A percentile compares a stretch with the other conserved stretches of the same genome.
These are phyloP conservation scores for Eumeta japonica DNA, from an alignment of 1,140 invertebrate species.

Conservation along the genomic window DNA sequence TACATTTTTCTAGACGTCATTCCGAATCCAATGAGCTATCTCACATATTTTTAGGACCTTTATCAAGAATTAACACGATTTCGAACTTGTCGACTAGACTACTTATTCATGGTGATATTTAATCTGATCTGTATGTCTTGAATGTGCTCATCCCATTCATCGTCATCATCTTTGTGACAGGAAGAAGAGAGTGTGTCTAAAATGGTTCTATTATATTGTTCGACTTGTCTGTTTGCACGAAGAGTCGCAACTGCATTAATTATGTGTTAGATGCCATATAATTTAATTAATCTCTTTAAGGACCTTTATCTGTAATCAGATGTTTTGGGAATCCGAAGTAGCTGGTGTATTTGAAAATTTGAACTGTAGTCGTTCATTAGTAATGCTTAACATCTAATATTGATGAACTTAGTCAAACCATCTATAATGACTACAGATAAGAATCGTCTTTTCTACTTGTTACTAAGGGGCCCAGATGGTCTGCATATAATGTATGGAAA, in stretches of 20 bases:
- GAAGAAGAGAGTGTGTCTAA: neutral
- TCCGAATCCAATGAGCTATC: too few relatives aligned
- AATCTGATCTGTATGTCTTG: slow-evolving; percentile 1
- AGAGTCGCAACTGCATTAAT: too few relatives aligned
- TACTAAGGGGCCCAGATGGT: slow-evolving; percentile 4
- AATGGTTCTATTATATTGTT: slow-evolving; percentile 3
- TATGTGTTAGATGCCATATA: slow-evolving; percentile 1
- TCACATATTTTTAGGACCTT: too few relatives aligned
- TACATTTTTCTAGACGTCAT: too few relatives aligned
- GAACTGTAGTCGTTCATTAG: neutral
- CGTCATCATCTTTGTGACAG: neutral
- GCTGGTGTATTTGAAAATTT: slow-evolving; percentile 1
- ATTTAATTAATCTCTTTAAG: neutral
- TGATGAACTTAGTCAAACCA: slow-evolving; percentile 4
- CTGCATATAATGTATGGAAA: slow-evolving; percentile 3
- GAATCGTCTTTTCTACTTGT: neutral
- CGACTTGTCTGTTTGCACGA: too few relatives aligned
- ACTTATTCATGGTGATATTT: slow-evolving; percentile 2
- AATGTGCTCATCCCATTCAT: slow-evolving; percentile 2
- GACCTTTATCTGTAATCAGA: slow-evolving; percentile 3
- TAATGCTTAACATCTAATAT: slow-evolving; percentile 1
- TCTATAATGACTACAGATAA: slow-evolving; percentile 4
- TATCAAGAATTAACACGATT: too few relatives aligned
- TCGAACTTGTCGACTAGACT: too few relatives aligned
- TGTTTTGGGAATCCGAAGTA: slow-evolving; percentile 3